phyloP scores from a whole-genome alignment of 1,140 invertebrate genomes.

The Drosophila obscura region DNA sequence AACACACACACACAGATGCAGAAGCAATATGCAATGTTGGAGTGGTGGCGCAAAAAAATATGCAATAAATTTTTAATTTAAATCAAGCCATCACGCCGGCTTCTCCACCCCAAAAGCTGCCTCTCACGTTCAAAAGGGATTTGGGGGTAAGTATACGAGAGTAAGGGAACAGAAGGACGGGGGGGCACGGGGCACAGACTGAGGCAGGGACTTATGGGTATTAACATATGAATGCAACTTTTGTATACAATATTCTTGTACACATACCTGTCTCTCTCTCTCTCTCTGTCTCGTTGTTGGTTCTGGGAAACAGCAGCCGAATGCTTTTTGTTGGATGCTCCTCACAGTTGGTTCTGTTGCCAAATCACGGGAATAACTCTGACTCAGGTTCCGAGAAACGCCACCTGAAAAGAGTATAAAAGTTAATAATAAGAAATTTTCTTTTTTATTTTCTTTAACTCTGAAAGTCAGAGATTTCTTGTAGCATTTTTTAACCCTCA shows the following conservation, averaged over 20 bases:
- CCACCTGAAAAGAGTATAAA: slow-evolving; percentile 18
- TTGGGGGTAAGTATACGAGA: slow-evolving; percentile 11
- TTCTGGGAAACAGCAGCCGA: slow-evolving; percentile 23
- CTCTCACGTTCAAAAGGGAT: slow-evolving; percentile 21
- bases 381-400: slow-evolving; percentile 19
- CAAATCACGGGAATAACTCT: slow-evolving; percentile 28
- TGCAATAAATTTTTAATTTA: slow-evolving; percentile 82
- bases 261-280: slow-evolving; percentile 1
- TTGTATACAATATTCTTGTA: slow-evolving; percentile 19
- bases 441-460: neutral
- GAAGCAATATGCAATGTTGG: slow-evolving; percentile 47
- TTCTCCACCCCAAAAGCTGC: neutral
- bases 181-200: neutral
- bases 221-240: slow-evolving; percentile 70
- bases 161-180: neutral
- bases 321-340: slow-evolving; percentile 29
- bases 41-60: slow-evolving; percentile 66
- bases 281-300: slow-evolving; percentile 19
- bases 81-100: slow-evolving; percentile 66
- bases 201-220: slow-evolving; percentile 29
- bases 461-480: neutral
- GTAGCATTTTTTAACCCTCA: neutral
- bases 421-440: neutral
- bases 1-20: slow-evolving; percentile 15
- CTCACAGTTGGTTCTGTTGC: slow-evolving; percentile 23